A percentile compares a stretch with the other conserved stretches of the same genome.
These are phyloP conservation scores for Heliconius himera DNA, from an alignment of 1,140 invertebrate species.

Conservation along the genomic window DNA sequence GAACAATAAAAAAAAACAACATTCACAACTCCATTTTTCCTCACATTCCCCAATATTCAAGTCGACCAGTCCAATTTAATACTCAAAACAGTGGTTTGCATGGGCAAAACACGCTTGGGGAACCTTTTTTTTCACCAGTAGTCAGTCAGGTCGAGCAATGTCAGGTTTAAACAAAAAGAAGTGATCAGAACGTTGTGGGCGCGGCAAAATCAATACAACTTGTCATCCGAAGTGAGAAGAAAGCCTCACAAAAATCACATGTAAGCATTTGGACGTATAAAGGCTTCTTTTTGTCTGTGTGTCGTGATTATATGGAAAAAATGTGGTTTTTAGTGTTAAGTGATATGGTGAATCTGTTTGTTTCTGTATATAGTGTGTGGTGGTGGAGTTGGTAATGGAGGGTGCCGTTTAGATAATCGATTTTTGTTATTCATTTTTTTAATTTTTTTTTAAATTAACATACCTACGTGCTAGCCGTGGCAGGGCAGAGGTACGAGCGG, in stretches of 20 bases:
- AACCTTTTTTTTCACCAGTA: background rate
- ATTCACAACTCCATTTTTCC: background rate
- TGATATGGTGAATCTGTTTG: no score
- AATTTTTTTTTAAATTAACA: no score
- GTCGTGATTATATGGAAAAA: background rate
- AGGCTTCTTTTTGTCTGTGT: background rate
- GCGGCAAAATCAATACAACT: slow-evolving; percentile 19
- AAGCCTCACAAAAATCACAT: slow-evolving; percentile 5
- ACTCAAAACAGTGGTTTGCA: background rate
- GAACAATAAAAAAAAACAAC: no score
- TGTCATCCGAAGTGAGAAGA: slow-evolving; percentile 10
- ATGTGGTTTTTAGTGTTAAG: background rate
- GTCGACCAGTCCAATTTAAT: background rate
- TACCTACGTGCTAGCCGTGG: no score
- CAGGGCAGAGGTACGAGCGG: no score
- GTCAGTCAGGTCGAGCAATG: background rate
- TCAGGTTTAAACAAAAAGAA: slow-evolving; percentile 5
- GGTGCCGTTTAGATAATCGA: no score
- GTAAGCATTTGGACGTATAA: background rate
- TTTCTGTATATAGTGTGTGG: no score
- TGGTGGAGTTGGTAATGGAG: no score
- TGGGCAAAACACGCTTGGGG: background rate
- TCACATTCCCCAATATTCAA: background rate
- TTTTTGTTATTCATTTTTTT: no score
- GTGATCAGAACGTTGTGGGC: background rate